Base-by-base conservation (phyloP, 2,113 vertebrate species). In the Macrotus californicus region DNA sequence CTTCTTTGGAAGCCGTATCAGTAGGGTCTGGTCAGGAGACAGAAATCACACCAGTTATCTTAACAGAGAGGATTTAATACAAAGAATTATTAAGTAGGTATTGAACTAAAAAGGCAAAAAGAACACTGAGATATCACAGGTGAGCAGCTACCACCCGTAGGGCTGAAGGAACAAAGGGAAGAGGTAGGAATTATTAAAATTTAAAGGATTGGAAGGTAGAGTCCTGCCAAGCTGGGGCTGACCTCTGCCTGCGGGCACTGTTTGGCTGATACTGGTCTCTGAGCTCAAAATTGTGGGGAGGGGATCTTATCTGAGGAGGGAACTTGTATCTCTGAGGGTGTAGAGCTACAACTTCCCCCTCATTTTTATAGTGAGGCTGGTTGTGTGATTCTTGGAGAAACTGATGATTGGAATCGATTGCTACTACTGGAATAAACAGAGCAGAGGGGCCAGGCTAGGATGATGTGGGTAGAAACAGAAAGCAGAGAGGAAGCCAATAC, bases 41-140 rank as follows among this genome's bases (percentile, higher is more conserved):
- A 86, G 67, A 94, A 77, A 21, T 48, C 89, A 41, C 8, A 64
- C 22, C 46, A 50, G 82, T 76, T 94, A 48, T 14, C 66, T 84
- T 83, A 76, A 94, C 72, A 81, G 92, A 77, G 46, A 61, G 24
- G 54, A 87, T n/a, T 88, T 90, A 69, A 80, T 73, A 91, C 5
- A 52, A 90, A 92, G 86, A 91, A 86, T 77, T 82, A 69, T 73
- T 95, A 82, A 86, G 12, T 81, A 97, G n/a, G 54, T 87, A 43
- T 89, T 69, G 43, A 93, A 43, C 41, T 82, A n/a, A 81, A 73
- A 61, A 73, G 29, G 52, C 36, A 59, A 36, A 79, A 61, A 87
- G 59, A 89, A 75, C 56, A 26, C n/a, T 70, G 64, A 70, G 22
- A 3, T n/a, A 81, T 59, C 54, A 83, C 59, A 83, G 89, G 41